Evolutionary conservation across 2,888 invertebrate genomes (phyloP), one percentile per base, ranked within the genome.

Genomic region (Caenorhabditis sulstoni): DNA sequence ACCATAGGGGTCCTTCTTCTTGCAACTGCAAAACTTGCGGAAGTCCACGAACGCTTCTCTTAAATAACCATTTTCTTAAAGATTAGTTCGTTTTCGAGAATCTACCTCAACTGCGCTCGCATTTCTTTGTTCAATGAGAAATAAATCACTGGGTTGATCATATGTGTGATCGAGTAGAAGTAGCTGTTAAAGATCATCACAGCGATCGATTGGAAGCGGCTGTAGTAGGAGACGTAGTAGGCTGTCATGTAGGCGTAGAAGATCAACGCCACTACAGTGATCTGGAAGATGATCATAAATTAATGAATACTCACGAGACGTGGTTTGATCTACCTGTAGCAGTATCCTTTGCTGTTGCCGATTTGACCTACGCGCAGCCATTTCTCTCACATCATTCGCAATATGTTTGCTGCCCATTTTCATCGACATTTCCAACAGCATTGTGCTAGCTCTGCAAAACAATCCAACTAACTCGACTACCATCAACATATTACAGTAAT

Each of bases 141-240:
- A 57, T 87, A 87, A 58, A 88, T 86, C 29, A 90, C 84, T 9
- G 90, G 90, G 68, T 90, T 90, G 66, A 90, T 87, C 89, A 88
- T 89, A 68, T 90, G 90, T 8, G 90, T 90, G 29, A 87, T 86
- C 12, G 90, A 90, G 79, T 90, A 90, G 80, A 89, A 90, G 75
- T 90, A 87, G 49, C 83, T 83, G 65, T 90, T 90, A 84, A 90
- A 88, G 22, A 90, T 83, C 68, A 89, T 85, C n/a, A 85, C 86
- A 49, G 83, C 81, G 11, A 76, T 82, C 16, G 83, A 81, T 39
- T 80, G 74, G 59, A 86, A 81, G 41, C 73, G 55, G 37, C 81
- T 82, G 77, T 90, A 89, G 81, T 87, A 90, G n/a, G 87, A 84
- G 23, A 88, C 81, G 73, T 90, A 90, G 76, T 90, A 90, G 11